These are phyloP conservation scores for Anthoscopus minutus DNA, from an alignment of 2,113 vertebrate species.

Conservation along the genomic window DNA sequence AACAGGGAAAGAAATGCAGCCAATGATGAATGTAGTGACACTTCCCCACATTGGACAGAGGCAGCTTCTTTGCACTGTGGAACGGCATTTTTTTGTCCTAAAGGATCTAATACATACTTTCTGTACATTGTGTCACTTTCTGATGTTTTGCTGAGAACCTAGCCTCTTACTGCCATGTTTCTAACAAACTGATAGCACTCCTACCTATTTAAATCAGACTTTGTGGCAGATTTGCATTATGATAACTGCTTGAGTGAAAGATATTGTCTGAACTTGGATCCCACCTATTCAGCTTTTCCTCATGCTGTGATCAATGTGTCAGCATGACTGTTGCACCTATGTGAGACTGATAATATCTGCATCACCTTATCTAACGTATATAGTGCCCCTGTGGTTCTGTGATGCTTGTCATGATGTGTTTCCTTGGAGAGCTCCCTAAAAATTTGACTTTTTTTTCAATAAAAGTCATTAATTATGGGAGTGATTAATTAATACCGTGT, in stretches of 20 bases:
- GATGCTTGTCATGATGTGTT: not conserved
- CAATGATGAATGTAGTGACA: not conserved
- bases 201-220: not conserved
- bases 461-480: not conserved
- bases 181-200: not conserved
- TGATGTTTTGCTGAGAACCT: not conserved
- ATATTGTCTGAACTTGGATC: not conserved
- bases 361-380: not conserved
- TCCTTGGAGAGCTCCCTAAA: not conserved
- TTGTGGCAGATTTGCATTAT: not conserved
- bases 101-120: not conserved
- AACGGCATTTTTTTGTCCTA: not conserved
- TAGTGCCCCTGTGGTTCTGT: not conserved
- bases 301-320: not conserved
- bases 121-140: not conserved
- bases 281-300: not conserved
- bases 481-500: not conserved
- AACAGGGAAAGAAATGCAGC: not conserved
- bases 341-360: not conserved
- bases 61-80: not conserved
- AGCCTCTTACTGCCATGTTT: not conserved
- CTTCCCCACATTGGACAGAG: not conserved
- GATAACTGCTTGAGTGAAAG: not conserved
- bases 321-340: not conserved
- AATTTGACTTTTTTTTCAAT: not conserved